Evolutionary conservation across 2,888 invertebrate species (phyloP), one percentile per base, ranked within the genome.

Genomic region (Rhamnusium bicolor): DNA sequence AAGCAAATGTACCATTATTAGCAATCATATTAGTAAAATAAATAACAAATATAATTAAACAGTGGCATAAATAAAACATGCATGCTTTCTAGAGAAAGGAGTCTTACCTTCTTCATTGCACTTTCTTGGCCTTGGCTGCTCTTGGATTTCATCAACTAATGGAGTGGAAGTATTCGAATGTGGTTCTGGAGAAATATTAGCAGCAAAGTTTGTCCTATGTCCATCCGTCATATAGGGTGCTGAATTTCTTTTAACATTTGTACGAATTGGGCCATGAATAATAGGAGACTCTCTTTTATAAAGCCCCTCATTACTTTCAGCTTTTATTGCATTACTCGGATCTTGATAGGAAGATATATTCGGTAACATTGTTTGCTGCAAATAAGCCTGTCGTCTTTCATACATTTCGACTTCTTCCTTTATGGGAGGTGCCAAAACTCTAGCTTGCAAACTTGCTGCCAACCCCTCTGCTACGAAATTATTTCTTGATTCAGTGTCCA

Each of bases 361-460:
- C 19, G 80, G 73, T 40, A 81, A 69, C 65, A 79, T 71, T 14
- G 58, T 71, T 49, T 82, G 87, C 85, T 77, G 88, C 84, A 73
- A 60, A 85, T 85, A 73, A 81, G 86, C 73, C 79, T 87, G 79
- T 71, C 84, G 63, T 58, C 78, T 67, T 16, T 78, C 79, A 32
- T 82, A 82, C 49, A 75, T 76, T 6, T 82, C 83, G 1, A 78
- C 75, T 91, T 88, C 88, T 79, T 88, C 87, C 76, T 88, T 88
- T 40, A 88, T 87, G 18, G 85, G 85, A 19, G 85, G 85, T 12
- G 79, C 86, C 68, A 95, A 90, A 79, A 95, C 94, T 80, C 95
- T 91, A 72, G 94, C 94, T 85, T 95, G 95, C 76, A 96, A 88
- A 69, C 95, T 95, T 63, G 95, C 96, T 21, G 96, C 96, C 73